Percentiles rank a stretch among this genome's conserved stretches.
Evolutionary conservation across 2,888 invertebrate species (phyloP).

Genomic region (Nemurella pictetii): DNA sequence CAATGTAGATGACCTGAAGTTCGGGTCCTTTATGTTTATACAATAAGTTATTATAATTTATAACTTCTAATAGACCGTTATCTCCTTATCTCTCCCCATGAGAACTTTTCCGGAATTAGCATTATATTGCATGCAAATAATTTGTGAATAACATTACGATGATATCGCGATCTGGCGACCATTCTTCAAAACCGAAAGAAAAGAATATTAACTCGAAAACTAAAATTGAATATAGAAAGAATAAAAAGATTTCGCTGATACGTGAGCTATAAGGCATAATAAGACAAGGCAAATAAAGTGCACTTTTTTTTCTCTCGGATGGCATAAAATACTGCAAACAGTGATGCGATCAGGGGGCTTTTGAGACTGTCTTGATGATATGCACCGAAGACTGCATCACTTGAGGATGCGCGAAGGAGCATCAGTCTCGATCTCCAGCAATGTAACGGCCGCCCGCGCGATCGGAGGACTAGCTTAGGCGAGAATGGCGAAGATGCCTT

Average conservation of each 20-base stretch:
- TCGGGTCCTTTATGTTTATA: neutral
- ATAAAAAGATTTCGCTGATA: neutral
- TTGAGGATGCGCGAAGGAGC: neutral
- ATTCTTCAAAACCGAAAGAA: conserved; percentile 10
- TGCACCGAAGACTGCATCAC: neutral
- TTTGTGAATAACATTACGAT: conserved; percentile 8
- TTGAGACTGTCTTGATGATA: neutral
- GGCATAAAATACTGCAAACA: neutral
- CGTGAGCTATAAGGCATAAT: neutral
- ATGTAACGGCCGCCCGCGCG: neutral
- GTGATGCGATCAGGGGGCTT: neutral
- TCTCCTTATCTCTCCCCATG: conserved; percentile 7
- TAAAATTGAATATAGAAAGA: neutral
- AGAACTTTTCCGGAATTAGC: conserved; percentile 13
- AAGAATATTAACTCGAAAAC: conserved; percentile 6
- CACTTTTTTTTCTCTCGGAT: neutral
- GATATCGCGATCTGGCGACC: conserved; percentile 9
- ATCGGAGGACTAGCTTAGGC: neutral
- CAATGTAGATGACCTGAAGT: neutral
- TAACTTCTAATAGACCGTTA: conserved; percentile 9
- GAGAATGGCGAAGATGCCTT: neutral
- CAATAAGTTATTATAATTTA: neutral
- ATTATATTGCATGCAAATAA: conserved; percentile 21
- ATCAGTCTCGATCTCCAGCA: neutral
- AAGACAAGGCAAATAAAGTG: neutral